These are phyloP conservation scores for Lycia hirtaria DNA, from an alignment of 2,888 invertebrate species.

Conservation along the genomic window DNA sequence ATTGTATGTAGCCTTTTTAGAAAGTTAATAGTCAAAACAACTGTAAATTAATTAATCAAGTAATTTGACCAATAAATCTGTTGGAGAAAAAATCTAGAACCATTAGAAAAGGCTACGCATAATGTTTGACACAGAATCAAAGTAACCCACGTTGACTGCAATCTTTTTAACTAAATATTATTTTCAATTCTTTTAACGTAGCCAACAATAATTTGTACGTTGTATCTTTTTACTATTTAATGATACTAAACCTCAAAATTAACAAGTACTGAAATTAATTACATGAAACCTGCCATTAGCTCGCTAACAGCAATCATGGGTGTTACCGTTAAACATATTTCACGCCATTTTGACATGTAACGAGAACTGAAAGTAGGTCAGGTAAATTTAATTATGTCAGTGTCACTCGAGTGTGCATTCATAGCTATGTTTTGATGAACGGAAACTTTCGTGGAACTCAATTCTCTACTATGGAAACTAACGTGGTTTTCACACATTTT, in stretches of 20 bases:
- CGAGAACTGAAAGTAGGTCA: constrained; percentile 54
- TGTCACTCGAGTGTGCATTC: constrained; percentile 28
- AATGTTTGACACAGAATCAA: too few relatives aligned
- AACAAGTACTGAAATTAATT: constrained; percentile 17
- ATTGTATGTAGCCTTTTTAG: too few relatives aligned
- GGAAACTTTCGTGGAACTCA: background rate
- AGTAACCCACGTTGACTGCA: too few relatives aligned
- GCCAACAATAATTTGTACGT: too few relatives aligned
- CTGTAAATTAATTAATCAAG: too few relatives aligned
- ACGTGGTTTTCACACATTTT: background rate
- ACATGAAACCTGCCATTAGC: constrained; percentile 8
- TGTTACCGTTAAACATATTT: constrained; percentile 31
- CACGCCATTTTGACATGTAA: constrained; percentile 27
- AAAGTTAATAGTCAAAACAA: too few relatives aligned
- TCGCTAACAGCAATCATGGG: constrained; percentile 18
- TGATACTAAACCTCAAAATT: background rate
- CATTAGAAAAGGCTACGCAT: too few relatives aligned
- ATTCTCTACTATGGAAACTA: background rate
- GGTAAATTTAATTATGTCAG: constrained; percentile 54
- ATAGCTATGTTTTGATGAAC: constrained; percentile 1
- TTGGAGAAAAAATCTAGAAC: too few relatives aligned
- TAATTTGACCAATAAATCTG: too few relatives aligned
- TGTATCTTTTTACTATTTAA: too few relatives aligned
- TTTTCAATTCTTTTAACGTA: too few relatives aligned
- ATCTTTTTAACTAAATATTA: too few relatives aligned